Evolutionary conservation across 2,797 vertebrate genomes (phyloP).

Genomic region (Nannoperca australis): DNA sequence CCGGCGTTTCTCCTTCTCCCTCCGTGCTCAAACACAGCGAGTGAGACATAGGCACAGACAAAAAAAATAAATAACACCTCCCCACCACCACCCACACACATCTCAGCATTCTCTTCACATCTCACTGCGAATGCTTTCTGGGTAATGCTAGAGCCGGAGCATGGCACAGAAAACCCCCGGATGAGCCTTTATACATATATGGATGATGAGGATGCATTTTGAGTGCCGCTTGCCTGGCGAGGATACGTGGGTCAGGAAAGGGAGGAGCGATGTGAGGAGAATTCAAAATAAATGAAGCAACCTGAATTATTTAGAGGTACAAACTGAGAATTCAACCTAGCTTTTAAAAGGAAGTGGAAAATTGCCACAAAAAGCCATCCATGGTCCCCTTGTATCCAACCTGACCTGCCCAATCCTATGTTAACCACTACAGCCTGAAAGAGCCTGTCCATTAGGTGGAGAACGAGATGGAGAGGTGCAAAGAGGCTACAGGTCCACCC

Average conservation of each 20-base stretch:
- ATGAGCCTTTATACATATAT: conserved; percentile 82
- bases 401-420: conserved; percentile 40
- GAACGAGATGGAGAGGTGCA: conserved; percentile 47
- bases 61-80: conserved; percentile 7
- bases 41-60: conserved; percentile 33
- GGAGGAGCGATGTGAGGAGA: conserved; percentile 70
- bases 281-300: conserved; percentile 84
- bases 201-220: conserved; percentile 77
- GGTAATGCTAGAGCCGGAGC: conserved; percentile 64
- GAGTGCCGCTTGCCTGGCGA: conserved; percentile 64
- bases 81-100: conserved; percentile 30
- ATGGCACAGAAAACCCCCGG: conserved; percentile 68
- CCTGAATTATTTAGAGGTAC: conserved; percentile 85
- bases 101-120: conserved; percentile 79
- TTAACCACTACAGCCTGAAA: conserved; percentile 38
- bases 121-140: conserved; percentile 66
- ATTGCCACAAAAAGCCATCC: conserved; percentile 69
- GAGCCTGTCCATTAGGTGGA: conserved; percentile 50
- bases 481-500: conserved; percentile 66
- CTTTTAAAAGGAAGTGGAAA: conserved; percentile 77
- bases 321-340: conserved; percentile 85
- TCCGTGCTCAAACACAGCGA: conserved; percentile 49
- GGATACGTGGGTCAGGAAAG: conserved; percentile 62
- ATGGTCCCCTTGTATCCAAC: conserved; percentile 35
- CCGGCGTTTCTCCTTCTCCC: conserved; percentile 37